Percentiles rank a stretch among this genome's conserved stretches.
Evolutionary conservation across 2,888 invertebrate species (phyloP).

Genomic region (Theodoxus fluviatilis): DNA sequence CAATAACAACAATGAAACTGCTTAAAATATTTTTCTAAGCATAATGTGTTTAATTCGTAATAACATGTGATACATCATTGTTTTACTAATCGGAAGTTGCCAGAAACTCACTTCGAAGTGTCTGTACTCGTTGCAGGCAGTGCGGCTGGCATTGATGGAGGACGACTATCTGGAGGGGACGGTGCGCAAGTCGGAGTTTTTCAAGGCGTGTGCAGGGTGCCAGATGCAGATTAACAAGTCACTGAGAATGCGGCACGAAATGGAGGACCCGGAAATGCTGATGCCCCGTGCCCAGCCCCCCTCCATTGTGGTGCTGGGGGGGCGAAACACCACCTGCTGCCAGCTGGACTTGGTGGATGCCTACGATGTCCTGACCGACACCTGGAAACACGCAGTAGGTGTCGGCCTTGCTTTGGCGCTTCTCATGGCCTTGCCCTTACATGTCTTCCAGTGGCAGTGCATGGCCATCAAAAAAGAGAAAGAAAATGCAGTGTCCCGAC

Average conservation of each 20-base stretch:
- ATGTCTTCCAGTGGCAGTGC: too few relatives aligned
- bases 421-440: too few relatives aligned
- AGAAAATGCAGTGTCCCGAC: too few relatives aligned
- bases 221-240: constrained; percentile 58
- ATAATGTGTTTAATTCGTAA: too few relatives aligned
- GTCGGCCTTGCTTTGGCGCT: too few relatives aligned
- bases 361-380: constrained; percentile 59
- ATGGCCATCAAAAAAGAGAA: too few relatives aligned
- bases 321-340: constrained; percentile 58
- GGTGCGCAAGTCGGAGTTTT: constrained; percentile 56
- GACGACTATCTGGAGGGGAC: constrained; percentile 54
- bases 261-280: constrained; percentile 46
- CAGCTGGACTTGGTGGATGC: constrained; percentile 61
- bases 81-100: too few relatives aligned
- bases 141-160: constrained; percentile 57
- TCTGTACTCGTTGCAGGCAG: too few relatives aligned
- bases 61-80: too few relatives aligned
- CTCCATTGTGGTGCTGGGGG: constrained; percentile 62
- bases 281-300: constrained; percentile 58
- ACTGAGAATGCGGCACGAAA: constrained; percentile 53
- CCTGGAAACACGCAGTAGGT: constrained; percentile 60
- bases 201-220: constrained; percentile 59
- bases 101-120: too few relatives aligned
- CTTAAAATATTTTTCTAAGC: too few relatives aligned
- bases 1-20: too few relatives aligned